Conservation (phyloP, 2,888 invertebrate species). For the Lasioglossum zephyrum region DNA sequence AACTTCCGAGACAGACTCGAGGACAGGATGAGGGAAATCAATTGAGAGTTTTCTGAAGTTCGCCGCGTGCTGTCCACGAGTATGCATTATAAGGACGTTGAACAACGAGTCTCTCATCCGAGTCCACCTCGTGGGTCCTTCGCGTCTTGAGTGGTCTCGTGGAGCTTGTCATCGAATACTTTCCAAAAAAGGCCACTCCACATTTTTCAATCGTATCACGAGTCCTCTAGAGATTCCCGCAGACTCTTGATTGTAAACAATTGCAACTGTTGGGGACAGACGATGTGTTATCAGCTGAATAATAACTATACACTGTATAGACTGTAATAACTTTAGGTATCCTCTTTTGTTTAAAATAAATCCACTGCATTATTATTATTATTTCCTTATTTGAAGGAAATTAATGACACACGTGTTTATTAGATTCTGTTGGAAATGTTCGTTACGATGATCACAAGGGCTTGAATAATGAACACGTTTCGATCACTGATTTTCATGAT, state of each 20-base stretch:
- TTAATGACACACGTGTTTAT: no score
- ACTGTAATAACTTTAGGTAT: no score
- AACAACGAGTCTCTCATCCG: conserved; percentile 13
- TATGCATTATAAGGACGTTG: conserved; percentile 4
- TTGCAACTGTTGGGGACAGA: not conserved
- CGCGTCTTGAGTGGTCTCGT: conserved; percentile 6
- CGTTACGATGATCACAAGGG: no score
- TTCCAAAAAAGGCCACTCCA: not conserved
- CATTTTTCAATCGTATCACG: not conserved
- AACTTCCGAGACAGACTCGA: not conserved
- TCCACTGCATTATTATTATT: no score
- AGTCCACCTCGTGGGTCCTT: not conserved
- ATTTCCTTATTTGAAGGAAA: no score
- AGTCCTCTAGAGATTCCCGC: not conserved
- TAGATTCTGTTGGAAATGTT: no score
- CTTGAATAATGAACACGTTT: no score
- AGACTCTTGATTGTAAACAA: not conserved
- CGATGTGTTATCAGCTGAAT: no score
- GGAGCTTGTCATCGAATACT: conserved; percentile 15
- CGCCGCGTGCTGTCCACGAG: not conserved
- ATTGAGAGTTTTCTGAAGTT: not conserved
- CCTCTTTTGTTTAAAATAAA: no score
- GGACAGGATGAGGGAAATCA: not conserved
- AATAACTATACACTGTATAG: no score
- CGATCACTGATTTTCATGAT: no score